Conservation (phyloP, 2,113 vertebrate species). For the Chaetodon auriga region DNA sequence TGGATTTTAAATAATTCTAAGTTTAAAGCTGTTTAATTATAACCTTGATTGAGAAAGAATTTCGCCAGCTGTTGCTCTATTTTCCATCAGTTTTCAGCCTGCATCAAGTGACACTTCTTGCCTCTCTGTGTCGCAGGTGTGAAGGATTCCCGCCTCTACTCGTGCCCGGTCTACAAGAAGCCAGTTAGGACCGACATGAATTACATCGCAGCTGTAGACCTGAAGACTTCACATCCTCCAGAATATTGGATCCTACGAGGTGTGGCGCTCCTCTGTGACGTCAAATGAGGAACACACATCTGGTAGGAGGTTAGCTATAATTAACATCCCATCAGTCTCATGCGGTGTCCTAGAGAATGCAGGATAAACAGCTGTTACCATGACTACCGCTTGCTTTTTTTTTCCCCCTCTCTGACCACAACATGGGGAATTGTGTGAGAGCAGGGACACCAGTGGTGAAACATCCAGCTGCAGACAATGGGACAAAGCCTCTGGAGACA, state of each 20-base stretch:
- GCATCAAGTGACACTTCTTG: neutral
- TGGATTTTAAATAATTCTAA: neutral
- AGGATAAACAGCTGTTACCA: neutral
- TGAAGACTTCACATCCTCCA: slow-evolving; percentile 87
- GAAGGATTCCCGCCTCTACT: slow-evolving; percentile 89
- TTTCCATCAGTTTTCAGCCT: neutral
- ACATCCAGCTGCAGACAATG: neutral
- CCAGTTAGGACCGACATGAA: slow-evolving; percentile 89
- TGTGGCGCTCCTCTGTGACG: slow-evolving; percentile 94
- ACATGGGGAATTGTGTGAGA: neutral
- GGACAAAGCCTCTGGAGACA: neutral
- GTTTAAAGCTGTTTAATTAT: slow-evolving; percentile 2
- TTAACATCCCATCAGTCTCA: neutral
- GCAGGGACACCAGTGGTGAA: neutral
- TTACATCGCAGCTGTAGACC: slow-evolving; percentile 90
- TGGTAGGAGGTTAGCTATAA: neutral
- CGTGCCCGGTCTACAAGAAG: slow-evolving; percentile 95
- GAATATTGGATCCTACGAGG: slow-evolving; percentile 95
- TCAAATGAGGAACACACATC: slow-evolving; percentile 82
- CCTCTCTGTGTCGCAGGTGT: slow-evolving; percentile 76
- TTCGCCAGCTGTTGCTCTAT: slow-evolving; percentile 28
- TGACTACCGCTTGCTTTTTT: neutral
- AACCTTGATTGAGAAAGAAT: neutral
- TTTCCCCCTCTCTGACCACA: too few species aligned
- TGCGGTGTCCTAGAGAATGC: neutral